A percentile compares a stretch with the other conserved stretches of the same genome.
These are phyloP conservation scores for Hypomecis atomaria DNA, from an alignment of 2,888 invertebrate species.

Conservation along the genomic window DNA sequence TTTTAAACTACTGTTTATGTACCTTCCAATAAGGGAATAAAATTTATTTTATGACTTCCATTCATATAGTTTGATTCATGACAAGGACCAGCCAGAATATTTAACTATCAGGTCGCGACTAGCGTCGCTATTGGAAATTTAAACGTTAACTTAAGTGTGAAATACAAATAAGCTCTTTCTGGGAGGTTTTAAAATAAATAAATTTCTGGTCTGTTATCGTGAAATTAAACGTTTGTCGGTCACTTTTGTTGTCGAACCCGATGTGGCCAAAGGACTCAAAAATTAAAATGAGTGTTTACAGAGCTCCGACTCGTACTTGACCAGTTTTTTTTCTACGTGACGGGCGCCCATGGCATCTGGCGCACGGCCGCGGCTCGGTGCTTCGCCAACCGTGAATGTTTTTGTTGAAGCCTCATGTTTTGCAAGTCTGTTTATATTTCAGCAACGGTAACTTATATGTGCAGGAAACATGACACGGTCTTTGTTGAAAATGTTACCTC, in stretches of 20 bases:
- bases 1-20: slow-evolving; percentile 74
- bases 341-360: slow-evolving; percentile 43
- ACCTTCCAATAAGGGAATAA: slow-evolving; percentile 69
- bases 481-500: slow-evolving; percentile 50
- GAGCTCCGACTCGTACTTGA: slow-evolving; percentile 42
- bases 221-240: slow-evolving; percentile 35
- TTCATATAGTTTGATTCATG: slow-evolving; percentile 74
- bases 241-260: slow-evolving; percentile 25
- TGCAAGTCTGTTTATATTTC: slow-evolving; percentile 71
- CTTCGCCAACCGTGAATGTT: slow-evolving; percentile 76
- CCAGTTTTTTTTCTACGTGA: slow-evolving; percentile 45
- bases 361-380: slow-evolving; percentile 69
- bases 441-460: slow-evolving; percentile 67
- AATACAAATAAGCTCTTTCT: slow-evolving; percentile 34
- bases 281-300: slow-evolving; percentile 34
- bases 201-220: slow-evolving; percentile 33
- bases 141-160: slow-evolving; percentile 31
- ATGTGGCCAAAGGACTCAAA: slow-evolving; percentile 19
- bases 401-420: slow-evolving; percentile 69
- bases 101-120: slow-evolving; percentile 45
- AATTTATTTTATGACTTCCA: slow-evolving; percentile 75
- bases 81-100: slow-evolving; percentile 41
- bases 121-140: slow-evolving; percentile 26
- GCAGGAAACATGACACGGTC: slow-evolving; percentile 58
- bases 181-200: slow-evolving; percentile 35